Percentiles rank a stretch among this genome's conserved stretches.
phyloP scores from a whole-genome alignment of 2,113 vertebrate species.

The Python bivittatus region DNA sequence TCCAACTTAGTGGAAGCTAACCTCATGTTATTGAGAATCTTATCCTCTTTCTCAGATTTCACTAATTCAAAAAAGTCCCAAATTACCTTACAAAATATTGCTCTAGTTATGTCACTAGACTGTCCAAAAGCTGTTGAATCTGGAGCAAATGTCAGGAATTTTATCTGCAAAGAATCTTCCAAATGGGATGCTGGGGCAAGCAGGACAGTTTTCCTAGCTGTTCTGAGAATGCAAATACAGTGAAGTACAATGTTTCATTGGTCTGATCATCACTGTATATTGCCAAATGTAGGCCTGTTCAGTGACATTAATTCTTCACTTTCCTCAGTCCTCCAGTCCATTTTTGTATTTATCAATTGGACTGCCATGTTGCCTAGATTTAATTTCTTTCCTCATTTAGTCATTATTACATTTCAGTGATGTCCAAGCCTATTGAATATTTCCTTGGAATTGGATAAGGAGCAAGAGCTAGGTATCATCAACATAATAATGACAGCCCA shows the following conservation, averaged over 20 bases:
- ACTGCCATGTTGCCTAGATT: background rate
- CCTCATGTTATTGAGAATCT: background rate
- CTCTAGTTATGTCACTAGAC: background rate
- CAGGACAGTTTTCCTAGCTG: background rate
- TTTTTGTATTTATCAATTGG: background rate
- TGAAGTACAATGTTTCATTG: background rate
- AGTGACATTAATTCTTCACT: background rate
- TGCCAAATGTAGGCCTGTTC: background rate
- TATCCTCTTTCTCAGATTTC: background rate
- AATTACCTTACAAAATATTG: background rate
- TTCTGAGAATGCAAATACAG: background rate
- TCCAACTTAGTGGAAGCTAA: background rate
- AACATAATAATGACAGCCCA: background rate
- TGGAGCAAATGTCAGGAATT: background rate
- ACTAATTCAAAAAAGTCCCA: background rate
- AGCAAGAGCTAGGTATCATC: background rate
- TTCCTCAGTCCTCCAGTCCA: background rate
- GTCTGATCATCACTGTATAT: background rate
- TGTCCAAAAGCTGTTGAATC: background rate
- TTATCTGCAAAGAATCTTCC: background rate
- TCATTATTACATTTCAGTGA: background rate
- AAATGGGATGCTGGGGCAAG: background rate
- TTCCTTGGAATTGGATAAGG: background rate
- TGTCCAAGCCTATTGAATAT: background rate
- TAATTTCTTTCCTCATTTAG: background rate